These are phyloP conservation scores for Zalophus californianus DNA, from an alignment of 2,797 vertebrate species.

Conservation along the genomic window DNA sequence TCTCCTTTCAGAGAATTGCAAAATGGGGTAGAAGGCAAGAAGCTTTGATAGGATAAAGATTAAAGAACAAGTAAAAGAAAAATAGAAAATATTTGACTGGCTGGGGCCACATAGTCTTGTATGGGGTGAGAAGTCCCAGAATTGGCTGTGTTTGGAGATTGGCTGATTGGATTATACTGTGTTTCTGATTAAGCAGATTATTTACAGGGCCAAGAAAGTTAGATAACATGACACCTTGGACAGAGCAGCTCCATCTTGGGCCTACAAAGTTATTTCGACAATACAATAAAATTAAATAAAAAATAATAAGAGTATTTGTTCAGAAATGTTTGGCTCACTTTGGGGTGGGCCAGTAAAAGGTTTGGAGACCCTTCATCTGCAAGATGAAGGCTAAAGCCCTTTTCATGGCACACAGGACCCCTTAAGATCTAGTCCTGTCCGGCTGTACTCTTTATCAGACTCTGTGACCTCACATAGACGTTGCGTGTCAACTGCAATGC, in stretches of 20 bases:
- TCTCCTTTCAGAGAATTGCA: background rate
- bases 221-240: background rate
- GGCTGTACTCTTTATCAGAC: background rate
- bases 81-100: background rate
- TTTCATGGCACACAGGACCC: rapidly evolving
- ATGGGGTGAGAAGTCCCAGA: background rate
- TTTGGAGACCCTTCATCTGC: background rate
- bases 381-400: background rate
- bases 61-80: background rate
- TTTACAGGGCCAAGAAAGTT: background rate
- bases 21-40: background rate
- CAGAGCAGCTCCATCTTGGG: background rate
- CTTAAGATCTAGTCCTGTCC: background rate
- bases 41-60: background rate
- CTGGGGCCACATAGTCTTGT: background rate
- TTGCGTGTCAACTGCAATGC: background rate
- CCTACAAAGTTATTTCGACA: background rate
- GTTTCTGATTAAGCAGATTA: background rate
- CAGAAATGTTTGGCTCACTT: background rate
- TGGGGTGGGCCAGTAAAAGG: background rate
- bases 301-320: background rate
- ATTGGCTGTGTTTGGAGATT: background rate
- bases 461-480: background rate
- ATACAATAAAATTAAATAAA: slow-evolving; percentile 16
- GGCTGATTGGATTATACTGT: background rate